Evolutionary conservation across 2,113 vertebrate genomes (phyloP).

Genomic region (Pampusana beccarii): DNA sequence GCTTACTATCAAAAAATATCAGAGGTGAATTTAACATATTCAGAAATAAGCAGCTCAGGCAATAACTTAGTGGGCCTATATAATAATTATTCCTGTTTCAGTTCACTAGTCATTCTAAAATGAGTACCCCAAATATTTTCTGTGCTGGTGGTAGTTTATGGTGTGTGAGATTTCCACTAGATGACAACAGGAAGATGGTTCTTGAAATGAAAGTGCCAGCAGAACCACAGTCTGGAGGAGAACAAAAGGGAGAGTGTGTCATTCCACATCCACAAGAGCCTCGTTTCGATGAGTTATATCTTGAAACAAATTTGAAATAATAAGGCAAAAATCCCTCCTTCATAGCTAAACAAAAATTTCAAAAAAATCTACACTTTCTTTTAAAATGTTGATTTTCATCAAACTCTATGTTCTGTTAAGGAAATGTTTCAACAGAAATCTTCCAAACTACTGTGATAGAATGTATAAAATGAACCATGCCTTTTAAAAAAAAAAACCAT

Average conservation of each 20-base stretch:
- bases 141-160: background rate
- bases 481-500: background rate
- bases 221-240: background rate
- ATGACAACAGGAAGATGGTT: background rate
- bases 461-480: background rate
- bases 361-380: background rate
- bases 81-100: background rate
- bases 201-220: background rate
- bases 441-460: background rate
- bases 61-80: background rate
- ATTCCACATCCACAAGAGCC: background rate
- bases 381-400: background rate
- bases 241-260: fast-evolving
- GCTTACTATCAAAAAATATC: background rate
- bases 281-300: background rate
- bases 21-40: background rate
- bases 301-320: background rate
- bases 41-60: background rate
- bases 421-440: background rate
- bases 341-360: background rate
- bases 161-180: background rate
- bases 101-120: background rate
- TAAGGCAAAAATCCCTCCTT: background rate
- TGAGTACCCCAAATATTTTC: background rate
- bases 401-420: background rate